These are phyloP conservation scores for Charadrius vociferus DNA, from an alignment of 2,113 vertebrate species.

Conservation along the genomic window DNA sequence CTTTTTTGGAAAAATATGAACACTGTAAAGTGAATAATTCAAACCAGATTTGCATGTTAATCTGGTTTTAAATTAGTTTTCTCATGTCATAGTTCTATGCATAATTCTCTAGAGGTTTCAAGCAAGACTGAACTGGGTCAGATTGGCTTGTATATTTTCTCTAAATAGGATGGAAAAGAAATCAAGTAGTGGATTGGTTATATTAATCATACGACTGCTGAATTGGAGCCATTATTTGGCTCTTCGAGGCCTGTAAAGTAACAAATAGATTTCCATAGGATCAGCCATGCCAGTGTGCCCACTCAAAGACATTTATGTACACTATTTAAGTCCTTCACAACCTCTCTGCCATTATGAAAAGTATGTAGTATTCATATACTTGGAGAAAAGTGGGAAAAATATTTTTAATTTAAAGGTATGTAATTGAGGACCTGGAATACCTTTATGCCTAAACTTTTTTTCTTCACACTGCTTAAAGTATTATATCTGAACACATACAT, in stretches of 20 bases:
- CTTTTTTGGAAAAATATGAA: conserved; percentile 3
- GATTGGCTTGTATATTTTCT: conserved; percentile 37
- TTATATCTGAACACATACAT: not conserved
- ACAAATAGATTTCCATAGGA: not conserved
- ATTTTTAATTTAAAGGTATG: not conserved
- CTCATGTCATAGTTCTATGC: not conserved
- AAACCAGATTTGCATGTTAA: conserved; percentile 46
- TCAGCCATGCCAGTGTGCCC: not conserved
- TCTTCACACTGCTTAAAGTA: not conserved
- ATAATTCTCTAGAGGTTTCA: conserved; percentile 56
- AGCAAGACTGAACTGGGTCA: conserved; percentile 53
- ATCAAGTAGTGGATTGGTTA: not conserved
- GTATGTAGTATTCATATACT: not conserved
- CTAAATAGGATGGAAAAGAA: conserved; percentile 46
- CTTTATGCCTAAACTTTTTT: not conserved
- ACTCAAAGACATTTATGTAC: not conserved
- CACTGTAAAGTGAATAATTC: conserved; percentile 18
- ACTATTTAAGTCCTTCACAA: not conserved
- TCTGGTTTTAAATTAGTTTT: conserved; percentile 49
- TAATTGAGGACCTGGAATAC: not conserved
- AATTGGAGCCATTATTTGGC: conserved; percentile 3
- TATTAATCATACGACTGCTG: conserved; percentile 36
- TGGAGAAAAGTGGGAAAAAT: not conserved
- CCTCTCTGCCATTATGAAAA: not conserved
- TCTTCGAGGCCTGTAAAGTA: not conserved